Evolutionary conservation across 2,797 vertebrate genomes (phyloP).

Genomic region (Eulemur albifrons): DNA sequence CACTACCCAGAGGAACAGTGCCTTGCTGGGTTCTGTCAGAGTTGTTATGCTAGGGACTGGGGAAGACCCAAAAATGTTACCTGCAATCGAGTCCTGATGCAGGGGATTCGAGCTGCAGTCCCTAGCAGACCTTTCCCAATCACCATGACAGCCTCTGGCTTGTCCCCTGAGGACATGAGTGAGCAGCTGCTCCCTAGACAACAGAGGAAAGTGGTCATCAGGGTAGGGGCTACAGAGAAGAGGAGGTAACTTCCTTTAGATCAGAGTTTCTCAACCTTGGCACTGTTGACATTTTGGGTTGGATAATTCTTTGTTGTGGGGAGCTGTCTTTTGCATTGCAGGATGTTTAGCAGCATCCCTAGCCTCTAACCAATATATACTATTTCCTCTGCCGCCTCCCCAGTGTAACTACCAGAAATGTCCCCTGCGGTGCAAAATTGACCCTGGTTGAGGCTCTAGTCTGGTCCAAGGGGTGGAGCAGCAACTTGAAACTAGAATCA

Average conservation of each 20-base stretch:
- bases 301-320: background rate
- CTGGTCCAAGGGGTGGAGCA: background rate
- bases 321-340: background rate
- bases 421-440: background rate
- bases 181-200: slow-evolving; percentile 70
- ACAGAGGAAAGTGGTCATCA: slow-evolving; percentile 54
- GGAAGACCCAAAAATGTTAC: slow-evolving; percentile 68
- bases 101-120: slow-evolving; percentile 54
- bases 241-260: background rate
- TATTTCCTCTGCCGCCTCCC: background rate
- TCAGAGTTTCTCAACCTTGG: background rate
- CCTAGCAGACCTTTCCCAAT: slow-evolving; percentile 76
- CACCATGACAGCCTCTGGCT: slow-evolving; percentile 76
- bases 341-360: background rate
- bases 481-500: background rate
- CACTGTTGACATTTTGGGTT: background rate
- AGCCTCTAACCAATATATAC: background rate
- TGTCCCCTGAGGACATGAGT: slow-evolving; percentile 72
- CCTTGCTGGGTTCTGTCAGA: slow-evolving; percentile 19
- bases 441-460: background rate
- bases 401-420: background rate
- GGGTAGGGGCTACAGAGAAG: background rate
- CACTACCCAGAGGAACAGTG: background rate
- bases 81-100: slow-evolving; percentile 75
- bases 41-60: background rate